Percentiles rank a stretch among this genome's conserved stretches.
Evolutionary conservation across 2,797 vertebrate genomes (phyloP).

Genomic region (Esox masquinongy): DNA sequence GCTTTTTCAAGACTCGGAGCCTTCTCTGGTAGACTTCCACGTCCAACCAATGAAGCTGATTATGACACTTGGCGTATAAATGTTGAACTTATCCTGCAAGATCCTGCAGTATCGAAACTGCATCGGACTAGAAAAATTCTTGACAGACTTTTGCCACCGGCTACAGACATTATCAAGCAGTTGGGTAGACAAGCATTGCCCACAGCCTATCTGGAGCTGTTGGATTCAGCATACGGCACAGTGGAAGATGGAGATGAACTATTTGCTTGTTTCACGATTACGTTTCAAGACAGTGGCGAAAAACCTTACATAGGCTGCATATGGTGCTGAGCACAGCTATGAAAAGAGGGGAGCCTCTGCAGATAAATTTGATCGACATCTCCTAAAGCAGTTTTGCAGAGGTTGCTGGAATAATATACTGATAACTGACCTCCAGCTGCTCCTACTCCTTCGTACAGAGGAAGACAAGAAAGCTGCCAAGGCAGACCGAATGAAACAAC

Average conservation of each 20-base stretch:
- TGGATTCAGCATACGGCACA: slow-evolving; percentile 25
- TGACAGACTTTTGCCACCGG: not conserved
- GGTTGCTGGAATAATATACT: slow-evolving; percentile 6
- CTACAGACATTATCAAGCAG: too few relatives aligned
- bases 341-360: not conserved
- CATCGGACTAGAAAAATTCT: not conserved
- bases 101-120: not conserved
- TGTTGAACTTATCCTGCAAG: not conserved
- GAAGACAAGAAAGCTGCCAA: slow-evolving; percentile 13
- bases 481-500: not conserved
- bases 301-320: slow-evolving; percentile 12
- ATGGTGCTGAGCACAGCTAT: not conserved
- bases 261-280: slow-evolving; percentile 14
- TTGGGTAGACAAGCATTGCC: slow-evolving; percentile 5
- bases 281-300: slow-evolving; percentile 13
- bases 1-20: not conserved
- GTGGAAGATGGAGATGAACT: slow-evolving; percentile 24
- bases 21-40: not conserved
- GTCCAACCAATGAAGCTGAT: slow-evolving; percentile 1
- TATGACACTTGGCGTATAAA: not conserved
- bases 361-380: not conserved
- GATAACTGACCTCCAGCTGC: slow-evolving; percentile 4
- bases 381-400: slow-evolving; percentile 9
- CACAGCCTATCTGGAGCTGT: slow-evolving; percentile 13
- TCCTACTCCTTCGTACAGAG: not conserved